These are phyloP conservation scores for Tyrophagus putrescentiae DNA, from an alignment of 1,140 invertebrate genomes.

Conservation along the genomic window DNA sequence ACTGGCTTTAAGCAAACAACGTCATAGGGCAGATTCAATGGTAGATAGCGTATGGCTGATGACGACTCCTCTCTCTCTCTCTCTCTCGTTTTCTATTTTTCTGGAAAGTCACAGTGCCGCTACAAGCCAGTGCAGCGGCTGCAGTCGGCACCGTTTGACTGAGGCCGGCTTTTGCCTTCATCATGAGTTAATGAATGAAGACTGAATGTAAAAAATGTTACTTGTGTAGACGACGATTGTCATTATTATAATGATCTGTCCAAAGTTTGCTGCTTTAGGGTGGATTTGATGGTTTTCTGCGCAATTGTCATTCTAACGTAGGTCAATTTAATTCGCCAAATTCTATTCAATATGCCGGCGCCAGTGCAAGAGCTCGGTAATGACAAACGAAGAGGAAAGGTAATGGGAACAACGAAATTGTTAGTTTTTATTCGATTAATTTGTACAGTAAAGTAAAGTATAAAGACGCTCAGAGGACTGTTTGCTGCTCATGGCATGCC, in stretches of 20 bases:
- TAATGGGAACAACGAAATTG: neutral
- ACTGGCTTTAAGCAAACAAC: conserved; percentile 9
- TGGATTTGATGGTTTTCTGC: conserved; percentile 12
- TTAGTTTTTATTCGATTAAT: neutral
- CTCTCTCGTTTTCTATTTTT: neutral
- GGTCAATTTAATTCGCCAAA: neutral
- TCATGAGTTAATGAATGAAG: conserved; percentile 13
- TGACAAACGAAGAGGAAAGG: neutral
- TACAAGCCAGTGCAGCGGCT: neutral
- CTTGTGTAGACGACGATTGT: no score
- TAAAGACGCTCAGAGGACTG: neutral
- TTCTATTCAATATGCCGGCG: neutral
- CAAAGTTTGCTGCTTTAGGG: neutral
- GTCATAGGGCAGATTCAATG: neutral
- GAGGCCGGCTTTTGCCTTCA: neutral
- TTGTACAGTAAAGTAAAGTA: neutral
- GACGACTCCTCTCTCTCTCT: neutral
- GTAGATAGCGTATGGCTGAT: neutral
- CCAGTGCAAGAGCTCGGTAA: neutral
- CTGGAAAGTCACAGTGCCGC: neutral
- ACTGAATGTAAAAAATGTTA: no score
- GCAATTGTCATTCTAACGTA: conserved; percentile 8
- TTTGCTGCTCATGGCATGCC: neutral
- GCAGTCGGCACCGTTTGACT: neutral
- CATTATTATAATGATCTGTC: conserved; percentile 9